Base-by-base conservation (phyloP, 2,797 vertebrate species). In the Thunnus albacares region DNA sequence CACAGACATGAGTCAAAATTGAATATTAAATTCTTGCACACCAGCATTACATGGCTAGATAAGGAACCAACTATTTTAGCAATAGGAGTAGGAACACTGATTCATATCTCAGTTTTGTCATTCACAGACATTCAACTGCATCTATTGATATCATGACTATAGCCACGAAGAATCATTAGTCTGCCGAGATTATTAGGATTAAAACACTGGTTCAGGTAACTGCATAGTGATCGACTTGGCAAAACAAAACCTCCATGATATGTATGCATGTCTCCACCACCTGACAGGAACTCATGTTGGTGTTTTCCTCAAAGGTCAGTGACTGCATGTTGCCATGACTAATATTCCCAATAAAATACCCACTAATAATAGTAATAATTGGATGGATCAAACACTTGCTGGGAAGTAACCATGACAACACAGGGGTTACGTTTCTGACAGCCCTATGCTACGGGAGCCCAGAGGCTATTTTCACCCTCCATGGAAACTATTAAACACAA, bases 391-490 rank as follows among this genome's bases (percentile, higher is more conserved):
- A 83, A 82, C 77, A 73, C 73, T 87, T 38, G 59, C 62, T 35
- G 26, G 59, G 58, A 78, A 64, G 89, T 91, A 89, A 79, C 89
- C 85, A 90, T 87, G 90, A 85, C 81, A 84, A 91, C 87, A n/a
- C 64, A 91, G 51, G 86, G 84, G 81, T 85, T 88, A 84, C 66
- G 65, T 72, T 85, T 82, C 86, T 80, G 83, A 90, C 79, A 88
- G 83, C 81, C 87, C 81, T 84, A 84, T 80, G 71, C 82, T 85
- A 38, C 51, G 71, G 85, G 71, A 80, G 74, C 71, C 84, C 79
- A 66, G 49, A 76, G 80, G 83, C 88, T 90, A 82, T 90, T 89
- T 90, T 81, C 83, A 67, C 66, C 88, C 71, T 66, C 60, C 77
- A 71, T 83, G 79, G 81, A 87, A 84, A 89, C 90, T 64, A 87